Conservation (phyloP, 1,140 invertebrate species). For the Neodiprion pinetum region DNA sequence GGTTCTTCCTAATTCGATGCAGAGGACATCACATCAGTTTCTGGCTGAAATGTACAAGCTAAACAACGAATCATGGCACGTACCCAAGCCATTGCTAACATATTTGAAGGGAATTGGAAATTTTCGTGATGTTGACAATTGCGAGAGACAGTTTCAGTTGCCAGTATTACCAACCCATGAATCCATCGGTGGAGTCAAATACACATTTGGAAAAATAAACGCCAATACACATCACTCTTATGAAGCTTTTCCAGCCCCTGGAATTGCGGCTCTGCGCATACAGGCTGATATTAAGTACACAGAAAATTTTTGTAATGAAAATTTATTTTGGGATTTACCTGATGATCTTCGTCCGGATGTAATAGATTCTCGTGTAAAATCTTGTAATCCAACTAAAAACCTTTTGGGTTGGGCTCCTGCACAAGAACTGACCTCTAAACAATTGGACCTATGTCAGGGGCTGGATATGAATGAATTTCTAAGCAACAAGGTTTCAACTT, state of each 20-base stretch:
- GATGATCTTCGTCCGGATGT: neutral
- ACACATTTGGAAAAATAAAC: neutral
- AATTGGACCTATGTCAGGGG: neutral
- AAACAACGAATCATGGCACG: neutral
- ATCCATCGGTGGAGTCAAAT: neutral
- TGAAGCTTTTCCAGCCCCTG: neutral
- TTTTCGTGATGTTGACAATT: neutral
- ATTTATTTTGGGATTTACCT: constrained; percentile 6
- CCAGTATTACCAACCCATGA: neutral
- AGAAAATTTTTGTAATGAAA: neutral
- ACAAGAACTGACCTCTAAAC: neutral
- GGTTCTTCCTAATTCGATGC: neutral
- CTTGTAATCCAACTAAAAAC: neutral
- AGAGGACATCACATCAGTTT: neutral
- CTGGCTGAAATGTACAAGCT: neutral
- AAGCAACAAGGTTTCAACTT: neutral
- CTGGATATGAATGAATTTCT: neutral
- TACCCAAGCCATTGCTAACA: neutral
- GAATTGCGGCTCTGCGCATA: neutral
- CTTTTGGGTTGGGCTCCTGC: neutral
- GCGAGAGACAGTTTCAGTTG: neutral
- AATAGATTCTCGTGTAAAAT: neutral
- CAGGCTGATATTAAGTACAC: neutral
- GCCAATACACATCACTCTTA: neutral
- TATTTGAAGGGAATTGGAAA: neutral